A percentile compares a stretch with the other conserved stretches of the same genome.
phyloP scores from a whole-genome alignment of 2,797 vertebrate species.

The Coilia nasus region DNA sequence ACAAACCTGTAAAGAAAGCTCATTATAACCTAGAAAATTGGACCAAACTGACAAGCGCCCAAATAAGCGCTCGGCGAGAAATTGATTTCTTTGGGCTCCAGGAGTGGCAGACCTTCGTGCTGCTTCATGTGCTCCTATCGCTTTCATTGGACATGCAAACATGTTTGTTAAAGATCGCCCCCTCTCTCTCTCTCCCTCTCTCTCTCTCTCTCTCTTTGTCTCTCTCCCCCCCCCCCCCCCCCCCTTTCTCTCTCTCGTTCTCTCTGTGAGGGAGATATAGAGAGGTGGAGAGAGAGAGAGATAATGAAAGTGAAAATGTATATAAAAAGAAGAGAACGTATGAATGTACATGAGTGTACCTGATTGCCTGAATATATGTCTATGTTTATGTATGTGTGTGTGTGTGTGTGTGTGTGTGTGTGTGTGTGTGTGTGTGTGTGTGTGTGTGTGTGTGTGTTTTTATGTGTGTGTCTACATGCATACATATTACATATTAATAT shows the following conservation, averaged over 20 bases:
- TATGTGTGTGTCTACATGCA: background rate
- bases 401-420: background rate
- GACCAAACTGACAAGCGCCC: constrained; percentile 16
- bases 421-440: background rate
- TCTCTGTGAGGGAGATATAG: background rate
- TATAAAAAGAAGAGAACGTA: background rate
- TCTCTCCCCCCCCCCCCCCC: too few species aligned
- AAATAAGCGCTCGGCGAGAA: background rate
- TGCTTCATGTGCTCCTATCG: background rate
- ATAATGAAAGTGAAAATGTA: background rate
- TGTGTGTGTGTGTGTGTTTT: background rate
- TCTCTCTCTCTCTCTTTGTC: too few species aligned
- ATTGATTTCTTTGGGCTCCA: constrained; percentile 8
- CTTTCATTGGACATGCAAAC: background rate
- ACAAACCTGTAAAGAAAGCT: constrained; percentile 21
- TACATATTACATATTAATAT: too few species aligned
- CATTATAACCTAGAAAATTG: constrained; percentile 36
- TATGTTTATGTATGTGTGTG: too few species aligned
- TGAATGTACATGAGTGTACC: too few species aligned
- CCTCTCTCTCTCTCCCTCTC: too few species aligned
- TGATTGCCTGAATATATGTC: too few species aligned
- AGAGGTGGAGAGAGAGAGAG: too few species aligned
- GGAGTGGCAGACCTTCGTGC: background rate
- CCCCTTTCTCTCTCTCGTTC: background rate
- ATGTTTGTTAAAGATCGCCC: background rate